These are phyloP conservation scores for Silurus meridionalis DNA, from an alignment of 2,113 vertebrate species.

Conservation along the genomic window DNA sequence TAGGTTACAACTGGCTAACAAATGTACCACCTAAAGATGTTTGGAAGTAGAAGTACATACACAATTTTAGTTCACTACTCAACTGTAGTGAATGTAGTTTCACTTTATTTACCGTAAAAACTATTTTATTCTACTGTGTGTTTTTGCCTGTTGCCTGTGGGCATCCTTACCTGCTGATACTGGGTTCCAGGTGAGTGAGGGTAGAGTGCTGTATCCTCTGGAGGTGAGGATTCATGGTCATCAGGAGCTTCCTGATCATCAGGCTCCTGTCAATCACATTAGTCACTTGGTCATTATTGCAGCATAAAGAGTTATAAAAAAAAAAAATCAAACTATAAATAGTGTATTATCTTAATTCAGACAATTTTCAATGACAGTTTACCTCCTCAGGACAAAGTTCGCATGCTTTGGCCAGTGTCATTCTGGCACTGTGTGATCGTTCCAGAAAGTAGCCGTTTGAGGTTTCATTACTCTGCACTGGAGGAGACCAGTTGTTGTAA, in stretches of 20 bases:
- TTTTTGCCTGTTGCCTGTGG: not conserved
- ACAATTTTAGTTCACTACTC: not conserved
- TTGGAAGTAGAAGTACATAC: not conserved
- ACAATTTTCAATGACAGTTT: slow-evolving; percentile 70
- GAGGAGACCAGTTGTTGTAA: slow-evolving; percentile 98
- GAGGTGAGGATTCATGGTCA: slow-evolving; percentile 94
- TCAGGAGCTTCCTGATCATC: slow-evolving; percentile 97
- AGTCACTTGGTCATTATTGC: not conserved
- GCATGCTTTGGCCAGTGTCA: slow-evolving; percentile 98
- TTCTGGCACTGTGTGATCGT: slow-evolving; percentile 95
- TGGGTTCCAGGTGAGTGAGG: slow-evolving; percentile 92
- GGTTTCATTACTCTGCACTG: slow-evolving; percentile 98
- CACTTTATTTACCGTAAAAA: not conserved
- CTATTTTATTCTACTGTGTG: not conserved
- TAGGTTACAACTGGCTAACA: not conserved
- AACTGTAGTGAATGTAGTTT: not conserved
- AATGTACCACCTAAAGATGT: not conserved
- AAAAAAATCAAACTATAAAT: not conserved
- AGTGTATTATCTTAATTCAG: not conserved
- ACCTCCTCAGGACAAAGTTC: slow-evolving; percentile 98
- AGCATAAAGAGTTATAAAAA: not conserved
- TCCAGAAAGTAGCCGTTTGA: slow-evolving; percentile 99
- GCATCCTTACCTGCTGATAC: slow-evolving; percentile 86
- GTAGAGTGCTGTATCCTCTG: slow-evolving; percentile 94
- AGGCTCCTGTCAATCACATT: slow-evolving; percentile 79